Evolutionary conservation across 2,113 vertebrate species (phyloP).

Genomic region (Bujurquina vittata): DNA sequence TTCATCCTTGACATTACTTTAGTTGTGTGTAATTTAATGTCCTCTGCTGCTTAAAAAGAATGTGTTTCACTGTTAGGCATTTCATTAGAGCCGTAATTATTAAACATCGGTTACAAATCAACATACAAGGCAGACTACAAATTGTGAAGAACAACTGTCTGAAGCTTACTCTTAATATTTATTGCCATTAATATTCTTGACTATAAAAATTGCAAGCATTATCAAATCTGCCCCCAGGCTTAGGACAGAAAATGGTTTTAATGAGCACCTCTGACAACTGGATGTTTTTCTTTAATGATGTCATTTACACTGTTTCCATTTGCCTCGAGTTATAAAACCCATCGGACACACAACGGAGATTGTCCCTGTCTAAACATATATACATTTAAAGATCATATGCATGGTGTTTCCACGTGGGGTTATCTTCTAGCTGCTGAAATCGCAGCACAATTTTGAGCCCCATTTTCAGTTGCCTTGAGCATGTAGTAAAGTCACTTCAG

Average conservation of each 20-base stretch:
- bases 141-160: constrained; percentile 10
- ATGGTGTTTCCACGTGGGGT: not conserved
- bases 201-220: constrained; percentile 35
- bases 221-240: constrained; percentile 45
- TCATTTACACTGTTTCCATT: constrained; percentile 46
- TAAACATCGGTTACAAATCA: not conserved
- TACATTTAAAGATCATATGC: constrained; percentile 15
- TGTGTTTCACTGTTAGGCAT: constrained; percentile 1
- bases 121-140: not conserved
- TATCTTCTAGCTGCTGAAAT: not conserved
- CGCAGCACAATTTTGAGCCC: not conserved
- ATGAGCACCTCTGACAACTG: constrained; percentile 51
- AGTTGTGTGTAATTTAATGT: constrained; percentile 7
- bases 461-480: not conserved
- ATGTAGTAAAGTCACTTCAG: constrained; percentile 1
- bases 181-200: constrained; percentile 30
- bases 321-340: constrained; percentile 37
- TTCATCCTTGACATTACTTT: constrained; percentile 6
- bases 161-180: constrained; percentile 25
- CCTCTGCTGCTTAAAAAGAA: not conserved
- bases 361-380: not conserved
- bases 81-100: not conserved
- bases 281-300: constrained; percentile 36
- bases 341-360: not conserved
- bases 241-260: constrained; percentile 41